A percentile compares a stretch with the other conserved stretches of the same genome.
Evolutionary conservation across 2,113 vertebrate genomes (phyloP).

Genomic region (Mola mola): DNA sequence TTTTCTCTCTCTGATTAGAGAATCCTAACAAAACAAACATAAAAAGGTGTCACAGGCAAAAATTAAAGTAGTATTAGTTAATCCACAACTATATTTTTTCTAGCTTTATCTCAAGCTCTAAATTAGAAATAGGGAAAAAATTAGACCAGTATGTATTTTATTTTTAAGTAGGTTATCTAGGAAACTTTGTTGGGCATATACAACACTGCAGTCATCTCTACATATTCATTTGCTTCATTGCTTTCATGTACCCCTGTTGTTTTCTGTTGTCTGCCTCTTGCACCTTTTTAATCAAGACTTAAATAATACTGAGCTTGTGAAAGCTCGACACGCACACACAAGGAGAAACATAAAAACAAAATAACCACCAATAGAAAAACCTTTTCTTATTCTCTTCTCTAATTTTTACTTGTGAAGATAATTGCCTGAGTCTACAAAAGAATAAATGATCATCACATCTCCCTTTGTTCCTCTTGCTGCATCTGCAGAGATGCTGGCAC

Average conservation of each 20-base stretch:
- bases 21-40: no score
- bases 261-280: constrained; percentile 8
- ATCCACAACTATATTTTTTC: no score
- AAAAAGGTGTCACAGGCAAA: no score
- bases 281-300: constrained; percentile 43
- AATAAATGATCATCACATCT: constrained; percentile 55
- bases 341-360: background rate
- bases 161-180: no score
- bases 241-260: constrained; percentile 1
- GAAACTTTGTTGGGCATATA: no score
- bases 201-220: no score
- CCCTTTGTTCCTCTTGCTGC: constrained; percentile 40
- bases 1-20: no score
- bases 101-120: no score
- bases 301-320: constrained; percentile 15
- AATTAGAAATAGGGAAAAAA: no score
- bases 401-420: no score
- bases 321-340: background rate
- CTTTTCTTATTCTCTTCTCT: constrained; percentile 20
- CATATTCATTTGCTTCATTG: constrained; percentile 15
- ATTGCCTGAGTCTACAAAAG: constrained; percentile 54
- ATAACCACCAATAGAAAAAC: constrained; percentile 7
- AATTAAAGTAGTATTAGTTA: no score
- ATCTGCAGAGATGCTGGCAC: constrained; percentile 45
- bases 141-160: no score